Percentiles rank a stretch among this genome's conserved stretches.
These are phyloP conservation scores for Strigamia transsilvanica DNA, from an alignment of 2,888 invertebrate genomes.

Conservation along the genomic window DNA sequence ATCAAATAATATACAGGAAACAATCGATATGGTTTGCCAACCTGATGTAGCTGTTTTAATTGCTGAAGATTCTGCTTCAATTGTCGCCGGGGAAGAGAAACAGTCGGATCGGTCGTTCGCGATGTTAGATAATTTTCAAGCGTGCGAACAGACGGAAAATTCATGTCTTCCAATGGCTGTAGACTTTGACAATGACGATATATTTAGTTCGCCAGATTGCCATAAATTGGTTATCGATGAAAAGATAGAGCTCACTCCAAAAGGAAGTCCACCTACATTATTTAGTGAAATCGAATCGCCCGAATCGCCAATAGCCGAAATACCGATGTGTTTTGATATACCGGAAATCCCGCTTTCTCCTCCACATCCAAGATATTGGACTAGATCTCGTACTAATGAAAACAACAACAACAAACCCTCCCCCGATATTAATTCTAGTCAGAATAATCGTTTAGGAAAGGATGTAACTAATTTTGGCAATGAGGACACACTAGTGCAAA, in stretches of 20 bases:
- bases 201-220: not conserved
- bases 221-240: not conserved
- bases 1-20: too few relatives aligned
- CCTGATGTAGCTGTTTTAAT: too few relatives aligned
- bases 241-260: not conserved
- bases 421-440: too few relatives aligned
- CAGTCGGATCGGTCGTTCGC: too few relatives aligned
- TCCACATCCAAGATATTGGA: not conserved
- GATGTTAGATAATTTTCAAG: too few relatives aligned
- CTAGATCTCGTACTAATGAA: not conserved
- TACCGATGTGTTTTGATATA: not conserved
- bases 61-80: too few relatives aligned
- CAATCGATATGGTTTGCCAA: too few relatives aligned
- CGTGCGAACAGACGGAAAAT: too few relatives aligned
- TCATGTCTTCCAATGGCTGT: not conserved
- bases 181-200: not conserved
- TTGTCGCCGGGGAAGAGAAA: too few relatives aligned
- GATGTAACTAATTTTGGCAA: too few relatives aligned
- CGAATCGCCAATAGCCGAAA: not conserved
- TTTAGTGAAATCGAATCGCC: not conserved
- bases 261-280: not conserved
- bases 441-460: not conserved
- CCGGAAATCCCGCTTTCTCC: not conserved
- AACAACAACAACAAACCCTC: too few relatives aligned
- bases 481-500: not conserved